These are phyloP conservation scores for Caenorhabditis imperialis DNA, from an alignment of 2,888 invertebrate genomes.

Conservation along the genomic window DNA sequence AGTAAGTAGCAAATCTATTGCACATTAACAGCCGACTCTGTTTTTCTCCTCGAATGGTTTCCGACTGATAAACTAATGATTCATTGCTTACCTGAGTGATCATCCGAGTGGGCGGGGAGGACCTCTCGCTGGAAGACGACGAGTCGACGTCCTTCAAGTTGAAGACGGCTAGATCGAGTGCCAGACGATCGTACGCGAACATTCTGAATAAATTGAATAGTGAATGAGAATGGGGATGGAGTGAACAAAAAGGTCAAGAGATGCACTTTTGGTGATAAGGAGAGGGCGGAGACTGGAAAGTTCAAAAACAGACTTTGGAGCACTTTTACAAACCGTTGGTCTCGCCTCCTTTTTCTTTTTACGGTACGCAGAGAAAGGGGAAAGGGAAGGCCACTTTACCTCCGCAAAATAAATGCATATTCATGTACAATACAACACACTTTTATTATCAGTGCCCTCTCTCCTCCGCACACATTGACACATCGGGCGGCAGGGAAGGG, in stretches of 20 bases:
- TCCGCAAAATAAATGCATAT: conserved; percentile 17
- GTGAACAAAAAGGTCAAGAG: conserved; percentile 3
- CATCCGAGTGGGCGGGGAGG: conserved; percentile 31
- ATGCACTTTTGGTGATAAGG: conserved; percentile 5
- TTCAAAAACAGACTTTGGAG: conserved; percentile 7
- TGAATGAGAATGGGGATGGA: background rate
- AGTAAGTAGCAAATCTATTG: conserved; percentile 6
- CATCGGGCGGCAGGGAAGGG: conserved; percentile 8
- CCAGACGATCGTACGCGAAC: conserved; percentile 77
- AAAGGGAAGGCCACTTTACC: no score
- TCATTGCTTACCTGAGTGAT: conserved; percentile 26
- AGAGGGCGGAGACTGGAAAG: background rate
- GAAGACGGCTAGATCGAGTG: conserved; percentile 72
- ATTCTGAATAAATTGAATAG: conserved; percentile 53
- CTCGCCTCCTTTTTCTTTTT: no score
- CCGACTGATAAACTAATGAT: background rate
- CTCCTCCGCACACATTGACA: no score
- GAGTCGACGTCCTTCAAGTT: conserved; percentile 42
- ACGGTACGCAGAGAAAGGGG: no score
- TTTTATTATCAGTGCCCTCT: conserved; percentile 36
- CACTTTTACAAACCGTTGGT: no score
- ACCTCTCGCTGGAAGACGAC: conserved; percentile 26
- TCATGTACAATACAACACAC: conserved; percentile 28
- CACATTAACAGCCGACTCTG: background rate
- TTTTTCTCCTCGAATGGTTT: background rate